Conservation (phyloP, 2,797 vertebrate genomes). For the Monodelphis domestica region DNA sequence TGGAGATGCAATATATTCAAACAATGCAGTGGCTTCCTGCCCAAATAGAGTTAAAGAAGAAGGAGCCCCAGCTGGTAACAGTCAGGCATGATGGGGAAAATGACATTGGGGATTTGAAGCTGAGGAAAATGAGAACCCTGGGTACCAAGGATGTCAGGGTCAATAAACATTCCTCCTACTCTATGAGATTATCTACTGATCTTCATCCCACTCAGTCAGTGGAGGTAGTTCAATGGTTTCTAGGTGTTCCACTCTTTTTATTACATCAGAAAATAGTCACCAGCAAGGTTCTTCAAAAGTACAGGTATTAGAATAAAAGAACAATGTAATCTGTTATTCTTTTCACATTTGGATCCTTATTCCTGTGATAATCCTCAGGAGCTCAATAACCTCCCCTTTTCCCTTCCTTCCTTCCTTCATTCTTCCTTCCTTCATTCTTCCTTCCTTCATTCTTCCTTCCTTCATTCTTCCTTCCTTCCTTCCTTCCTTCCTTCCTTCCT, state of each 20-base stretch:
- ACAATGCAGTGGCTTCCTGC: neutral
- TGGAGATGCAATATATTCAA: neutral
- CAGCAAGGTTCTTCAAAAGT: slow-evolving; percentile 47
- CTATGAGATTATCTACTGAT: neutral
- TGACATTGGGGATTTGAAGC: neutral
- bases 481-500: neutral
- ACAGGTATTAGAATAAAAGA: slow-evolving; percentile 18
- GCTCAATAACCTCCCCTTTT: slow-evolving; percentile 77
- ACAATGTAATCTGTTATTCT: slow-evolving; percentile 24
- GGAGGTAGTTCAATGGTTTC: neutral
- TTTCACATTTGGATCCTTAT: slow-evolving; percentile 47
- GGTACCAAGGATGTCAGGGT: neutral
- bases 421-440: slow-evolving; percentile 62
- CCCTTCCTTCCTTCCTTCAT: neutral
- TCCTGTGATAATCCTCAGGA: slow-evolving; percentile 49
- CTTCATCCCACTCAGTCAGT: neutral
- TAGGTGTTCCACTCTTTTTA: neutral
- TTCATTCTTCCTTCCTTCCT: neutral
- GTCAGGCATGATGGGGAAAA: neutral
- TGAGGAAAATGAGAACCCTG: neutral
- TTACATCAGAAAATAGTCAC: slow-evolving; percentile 48
- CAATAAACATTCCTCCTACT: neutral
- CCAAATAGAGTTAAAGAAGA: neutral
- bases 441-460: neutral
- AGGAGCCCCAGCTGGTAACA: neutral